Conservation (phyloP, 1,140 invertebrate species). For the Cecropterus lyciades region DNA sequence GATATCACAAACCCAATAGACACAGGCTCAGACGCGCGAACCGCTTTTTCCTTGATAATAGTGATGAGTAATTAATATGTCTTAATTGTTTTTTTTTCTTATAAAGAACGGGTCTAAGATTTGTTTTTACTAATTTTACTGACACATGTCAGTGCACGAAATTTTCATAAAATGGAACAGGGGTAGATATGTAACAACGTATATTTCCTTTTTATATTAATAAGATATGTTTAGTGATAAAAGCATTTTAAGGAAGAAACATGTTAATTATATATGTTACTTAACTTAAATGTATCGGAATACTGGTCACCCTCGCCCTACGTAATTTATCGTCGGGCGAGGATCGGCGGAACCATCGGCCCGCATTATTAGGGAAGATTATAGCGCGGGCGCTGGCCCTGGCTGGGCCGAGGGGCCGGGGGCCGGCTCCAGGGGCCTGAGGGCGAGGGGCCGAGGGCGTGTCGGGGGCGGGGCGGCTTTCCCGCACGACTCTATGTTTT, state of each 20-base stretch:
- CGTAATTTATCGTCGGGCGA: slow-evolving; percentile 19
- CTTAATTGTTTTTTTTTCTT: too few species aligned
- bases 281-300: slow-evolving; percentile 3
- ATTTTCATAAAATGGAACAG: not conserved
- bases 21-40: not conserved
- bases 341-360: slow-evolving; percentile 9
- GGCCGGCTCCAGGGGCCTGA: too few species aligned
- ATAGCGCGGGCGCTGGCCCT: slow-evolving; percentile 1
- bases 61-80: too few species aligned
- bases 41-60: not conserved
- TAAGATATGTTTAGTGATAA: not conserved
- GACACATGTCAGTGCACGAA: not conserved
- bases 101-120: not conserved
- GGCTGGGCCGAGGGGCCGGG: too few species aligned
- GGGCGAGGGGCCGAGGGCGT: too few species aligned
- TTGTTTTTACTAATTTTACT: not conserved
- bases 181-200: too few species aligned
- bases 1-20: not conserved
- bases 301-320: slow-evolving; percentile 14
- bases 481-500: slow-evolving; percentile 3
- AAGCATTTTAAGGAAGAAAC: not conserved
- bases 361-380: slow-evolving; percentile 24
- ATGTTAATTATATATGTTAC: not conserved
- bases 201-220: not conserved
- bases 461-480: not conserved